These are phyloP conservation scores for Trachelus tabidus DNA, from an alignment of 2,888 invertebrate genomes.

Conservation along the genomic window DNA sequence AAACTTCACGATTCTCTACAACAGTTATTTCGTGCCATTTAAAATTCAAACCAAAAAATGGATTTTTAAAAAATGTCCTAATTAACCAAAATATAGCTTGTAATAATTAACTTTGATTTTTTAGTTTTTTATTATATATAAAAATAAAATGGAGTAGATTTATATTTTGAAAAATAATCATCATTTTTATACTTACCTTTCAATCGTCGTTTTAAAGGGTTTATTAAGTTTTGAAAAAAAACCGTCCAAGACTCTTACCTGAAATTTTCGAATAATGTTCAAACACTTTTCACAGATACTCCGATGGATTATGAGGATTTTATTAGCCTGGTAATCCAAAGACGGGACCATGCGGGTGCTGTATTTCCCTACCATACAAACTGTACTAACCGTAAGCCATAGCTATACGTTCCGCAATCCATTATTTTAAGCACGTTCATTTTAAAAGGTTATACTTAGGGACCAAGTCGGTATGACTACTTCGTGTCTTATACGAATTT, in stretches of 20 bases:
- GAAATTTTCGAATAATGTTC: neutral
- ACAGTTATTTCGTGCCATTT: neutral
- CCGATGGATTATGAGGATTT: slow-evolving; percentile 37
- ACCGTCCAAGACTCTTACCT: neutral
- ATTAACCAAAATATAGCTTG: neutral
- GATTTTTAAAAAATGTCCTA: neutral
- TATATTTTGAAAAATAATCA: neutral
- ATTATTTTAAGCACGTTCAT: slow-evolving; percentile 29
- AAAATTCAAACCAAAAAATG: neutral
- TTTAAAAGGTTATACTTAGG: neutral
- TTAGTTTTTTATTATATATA: neutral
- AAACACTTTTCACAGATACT: neutral
- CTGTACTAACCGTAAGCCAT: neutral
- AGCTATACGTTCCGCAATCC: slow-evolving; percentile 12
- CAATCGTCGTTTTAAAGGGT: neutral
- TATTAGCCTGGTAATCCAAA: slow-evolving; percentile 45
- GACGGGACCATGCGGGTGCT: slow-evolving; percentile 28
- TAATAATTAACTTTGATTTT: neutral
- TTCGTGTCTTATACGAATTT: neutral
- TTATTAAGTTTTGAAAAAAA: neutral
- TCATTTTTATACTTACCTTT: neutral
- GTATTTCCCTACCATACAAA: slow-evolving; percentile 29
- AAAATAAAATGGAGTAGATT: neutral
- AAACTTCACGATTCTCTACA: neutral
- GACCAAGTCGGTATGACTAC: neutral